Conservation (phyloP, 1,140 invertebrate genomes). For the Zaprionus tsacasi region DNA sequence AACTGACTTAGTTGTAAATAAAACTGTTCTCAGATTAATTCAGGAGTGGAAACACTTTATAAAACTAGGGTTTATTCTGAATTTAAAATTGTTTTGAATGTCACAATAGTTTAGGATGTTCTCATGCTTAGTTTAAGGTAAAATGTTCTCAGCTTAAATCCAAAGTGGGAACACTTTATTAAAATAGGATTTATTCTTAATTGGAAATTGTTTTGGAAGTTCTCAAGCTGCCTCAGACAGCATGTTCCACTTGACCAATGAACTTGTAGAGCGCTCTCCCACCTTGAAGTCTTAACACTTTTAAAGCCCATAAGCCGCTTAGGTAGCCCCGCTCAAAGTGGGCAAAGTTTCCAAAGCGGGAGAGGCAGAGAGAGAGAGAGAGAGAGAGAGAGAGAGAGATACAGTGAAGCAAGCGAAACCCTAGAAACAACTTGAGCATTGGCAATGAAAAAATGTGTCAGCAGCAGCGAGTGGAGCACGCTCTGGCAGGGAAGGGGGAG, state of each 20-base stretch:
- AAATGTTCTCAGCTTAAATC: no score
- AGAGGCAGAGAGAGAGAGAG: no score
- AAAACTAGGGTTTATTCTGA: no score
- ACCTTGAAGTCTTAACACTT: constrained; percentile 63
- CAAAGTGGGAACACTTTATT: no score
- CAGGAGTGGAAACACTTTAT: not conserved
- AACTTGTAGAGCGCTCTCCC: constrained; percentile 29
- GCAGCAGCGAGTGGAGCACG: not conserved
- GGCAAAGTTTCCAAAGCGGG: not conserved
- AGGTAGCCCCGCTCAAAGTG: constrained; percentile 10
- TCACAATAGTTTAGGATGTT: no score
- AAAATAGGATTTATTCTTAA: no score
- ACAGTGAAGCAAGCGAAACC: constrained; percentile 44
- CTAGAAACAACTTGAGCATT: constrained; percentile 45
- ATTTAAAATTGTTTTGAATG: no score
- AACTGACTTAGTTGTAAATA: not conserved
- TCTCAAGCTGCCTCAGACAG: not conserved
- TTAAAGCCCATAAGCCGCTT: constrained; percentile 61
- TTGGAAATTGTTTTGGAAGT: no score
- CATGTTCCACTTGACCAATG: constrained; percentile 45
- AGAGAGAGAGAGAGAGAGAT: not conserved
- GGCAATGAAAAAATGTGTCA: constrained; percentile 45
- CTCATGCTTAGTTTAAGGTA: no score
- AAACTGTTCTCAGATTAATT: not conserved
- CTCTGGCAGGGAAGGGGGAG: not conserved